Evolutionary conservation across 2,797 vertebrate genomes (phyloP), one percentile per base, ranked within the genome.

Genomic region (Gymnothorax reevesii): DNA sequence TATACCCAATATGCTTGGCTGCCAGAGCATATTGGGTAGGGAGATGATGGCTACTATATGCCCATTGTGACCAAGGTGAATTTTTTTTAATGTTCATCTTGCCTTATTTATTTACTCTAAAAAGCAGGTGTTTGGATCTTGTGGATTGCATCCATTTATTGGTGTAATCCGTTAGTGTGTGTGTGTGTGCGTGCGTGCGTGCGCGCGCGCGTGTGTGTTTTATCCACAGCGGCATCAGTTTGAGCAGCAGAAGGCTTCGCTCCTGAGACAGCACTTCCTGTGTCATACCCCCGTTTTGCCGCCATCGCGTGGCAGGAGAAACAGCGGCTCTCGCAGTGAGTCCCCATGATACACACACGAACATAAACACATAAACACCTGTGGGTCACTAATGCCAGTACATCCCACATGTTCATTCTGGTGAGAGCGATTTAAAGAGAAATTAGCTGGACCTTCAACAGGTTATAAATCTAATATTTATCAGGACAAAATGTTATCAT

Each of bases 191-290:
- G 8, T 15, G 25, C 49, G 71, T 64, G 5, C 49, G 0, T 54
- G 57, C 52, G 2, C 33, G 2, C n/a, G n/a, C n/a, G n/a, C 87
- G 85, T 71, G 33, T 82, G 54, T 84, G 86, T 86, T 25, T 88
- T 85, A 9, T 88, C 22, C 62, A 20, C 86, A 96, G 96, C 94
- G 94, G 20, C 82, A 42, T 10, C 92, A 94, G 75, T 96, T 96
- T 92, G 94, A 96, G 88, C 93, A 93, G 82, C 93, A 94, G 89
- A 94, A 89, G 87, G 94, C 92, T 1, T 89, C 83, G 75, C 88
- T 94, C 12, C 55, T 96, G 83, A 93, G 94, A 91, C 92, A 94
- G 62, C 93, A 94, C 84, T 94, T 94, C 87, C 91, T 96, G 80
- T 85, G 88, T 54, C 87, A 90, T 54, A 94, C 93, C 0, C 92